A percentile compares a stretch with the other conserved stretches of the same genome.
Conservation (phyloP, 2,888 invertebrate genomes). For the Endotricha flammealis region DNA sequence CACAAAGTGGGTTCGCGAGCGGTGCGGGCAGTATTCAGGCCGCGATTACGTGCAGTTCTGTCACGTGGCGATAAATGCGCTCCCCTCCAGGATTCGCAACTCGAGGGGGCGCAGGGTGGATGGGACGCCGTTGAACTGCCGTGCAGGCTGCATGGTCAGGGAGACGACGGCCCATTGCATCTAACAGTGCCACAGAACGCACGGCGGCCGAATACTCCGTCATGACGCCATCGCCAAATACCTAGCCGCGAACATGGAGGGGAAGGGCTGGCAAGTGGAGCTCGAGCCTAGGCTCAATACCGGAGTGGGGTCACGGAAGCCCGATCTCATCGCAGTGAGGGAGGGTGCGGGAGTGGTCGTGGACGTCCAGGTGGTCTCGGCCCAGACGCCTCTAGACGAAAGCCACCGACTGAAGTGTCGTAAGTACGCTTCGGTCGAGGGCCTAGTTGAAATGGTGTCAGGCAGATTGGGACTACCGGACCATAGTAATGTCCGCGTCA, state of each 20-base stretch:
- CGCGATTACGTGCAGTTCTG: conserved; percentile 34
- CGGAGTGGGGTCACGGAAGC: conserved; percentile 26
- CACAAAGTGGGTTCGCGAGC: conserved; percentile 20
- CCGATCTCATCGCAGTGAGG: conserved; percentile 30
- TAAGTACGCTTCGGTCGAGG: conserved; percentile 24
- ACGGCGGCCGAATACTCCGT: conserved; percentile 31
- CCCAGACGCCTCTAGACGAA: conserved; percentile 23
- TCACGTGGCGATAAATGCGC: conserved; percentile 11
- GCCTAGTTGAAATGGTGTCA: conserved; percentile 22
- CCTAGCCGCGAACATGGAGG: conserved; percentile 23
- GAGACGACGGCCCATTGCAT: too few species aligned
- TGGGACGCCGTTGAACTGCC: too few species aligned
- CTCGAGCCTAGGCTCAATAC: conserved; percentile 27
- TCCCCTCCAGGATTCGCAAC: not conserved
- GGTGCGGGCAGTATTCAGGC: too few species aligned
- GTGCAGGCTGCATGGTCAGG: too few species aligned
- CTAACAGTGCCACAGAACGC: conserved; percentile 35
- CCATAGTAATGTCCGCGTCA: conserved; percentile 12
- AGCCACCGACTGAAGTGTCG: conserved; percentile 25
- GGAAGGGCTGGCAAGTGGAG: conserved; percentile 27
- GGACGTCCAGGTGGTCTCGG: conserved; percentile 39
- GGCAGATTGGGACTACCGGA: conserved; percentile 21
- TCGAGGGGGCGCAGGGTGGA: too few species aligned
- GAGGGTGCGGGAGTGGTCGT: conserved; percentile 27
- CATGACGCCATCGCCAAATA: conserved; percentile 24